Conservation (phyloP, 2,113 vertebrate genomes). For the Pachyramphus minor region DNA sequence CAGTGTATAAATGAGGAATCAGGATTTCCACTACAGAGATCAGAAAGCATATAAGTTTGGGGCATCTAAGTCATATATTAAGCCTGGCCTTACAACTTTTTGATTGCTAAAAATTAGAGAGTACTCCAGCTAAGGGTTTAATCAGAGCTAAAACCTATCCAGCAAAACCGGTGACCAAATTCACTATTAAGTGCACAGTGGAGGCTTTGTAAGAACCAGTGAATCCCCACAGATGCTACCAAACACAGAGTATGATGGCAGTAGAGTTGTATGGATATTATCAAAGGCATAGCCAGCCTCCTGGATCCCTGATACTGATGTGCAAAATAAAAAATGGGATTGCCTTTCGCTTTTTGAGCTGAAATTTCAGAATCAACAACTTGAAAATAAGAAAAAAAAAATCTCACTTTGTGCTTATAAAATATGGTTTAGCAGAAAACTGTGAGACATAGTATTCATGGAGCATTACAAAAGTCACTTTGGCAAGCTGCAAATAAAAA, state of each 20-base stretch:
- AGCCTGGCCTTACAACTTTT: not conserved
- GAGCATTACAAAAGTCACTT: not conserved
- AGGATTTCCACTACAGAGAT: not conserved
- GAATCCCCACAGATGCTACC: not conserved
- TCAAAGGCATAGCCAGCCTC: not conserved
- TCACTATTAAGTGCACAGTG: fast-evolving
- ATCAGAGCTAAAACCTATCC: not conserved
- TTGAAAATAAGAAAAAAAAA: not conserved
- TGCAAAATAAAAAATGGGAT: not conserved
- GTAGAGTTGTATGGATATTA: not conserved
- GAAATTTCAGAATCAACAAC: not conserved
- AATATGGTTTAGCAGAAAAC: not conserved
- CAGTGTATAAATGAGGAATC: not conserved
- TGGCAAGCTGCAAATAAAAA: not conserved
- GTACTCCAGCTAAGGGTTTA: not conserved
- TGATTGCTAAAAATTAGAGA: not conserved
- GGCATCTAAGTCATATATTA: not conserved
- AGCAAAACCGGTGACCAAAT: not conserved
- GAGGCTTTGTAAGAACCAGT: not conserved
- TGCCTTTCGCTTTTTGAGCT: not conserved
- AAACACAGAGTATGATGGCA: not conserved
- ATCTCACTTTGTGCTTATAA: not conserved
- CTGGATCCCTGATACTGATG: not conserved
- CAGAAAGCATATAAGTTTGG: not conserved
- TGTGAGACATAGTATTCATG: not conserved